These are phyloP conservation scores for Antennarius maculatus DNA, from an alignment of 2,797 vertebrate species.

Conservation along the genomic window DNA sequence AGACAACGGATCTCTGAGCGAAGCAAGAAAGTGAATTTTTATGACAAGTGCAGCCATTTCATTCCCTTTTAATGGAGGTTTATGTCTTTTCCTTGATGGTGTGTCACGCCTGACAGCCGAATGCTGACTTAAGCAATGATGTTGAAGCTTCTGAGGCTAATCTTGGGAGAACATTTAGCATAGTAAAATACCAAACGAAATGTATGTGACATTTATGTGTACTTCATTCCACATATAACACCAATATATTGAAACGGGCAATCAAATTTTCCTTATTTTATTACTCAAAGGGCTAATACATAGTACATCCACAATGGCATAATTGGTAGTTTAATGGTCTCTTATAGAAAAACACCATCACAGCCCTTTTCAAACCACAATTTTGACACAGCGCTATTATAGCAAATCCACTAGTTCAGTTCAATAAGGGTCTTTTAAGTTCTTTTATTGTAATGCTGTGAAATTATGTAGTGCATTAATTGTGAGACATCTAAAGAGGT, in stretches of 20 bases:
- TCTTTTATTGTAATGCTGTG: conserved; percentile 12
- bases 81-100: background rate
- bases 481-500: background rate
- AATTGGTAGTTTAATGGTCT: too few relatives aligned
- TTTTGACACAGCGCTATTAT: conserved; percentile 3
- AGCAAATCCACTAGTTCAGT: background rate
- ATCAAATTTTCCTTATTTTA: too few relatives aligned
- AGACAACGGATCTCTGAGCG: background rate
- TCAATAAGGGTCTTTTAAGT: conserved; percentile 10
- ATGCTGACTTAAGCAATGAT: background rate
- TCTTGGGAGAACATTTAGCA: background rate
- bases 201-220: background rate
- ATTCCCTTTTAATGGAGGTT: background rate
- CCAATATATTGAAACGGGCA: too few relatives aligned
- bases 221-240: too few relatives aligned
- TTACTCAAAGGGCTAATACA: too few relatives aligned
- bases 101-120: too few relatives aligned
- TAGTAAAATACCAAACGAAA: background rate
- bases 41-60: background rate
- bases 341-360: too few relatives aligned
- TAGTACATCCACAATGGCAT: too few relatives aligned
- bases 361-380: conserved; percentile 1
- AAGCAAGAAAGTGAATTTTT: background rate
- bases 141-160: background rate
- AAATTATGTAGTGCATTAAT: conserved; percentile 5